Conservation (phyloP, 2,888 invertebrate genomes). For the Eupithecia vulgata region DNA sequence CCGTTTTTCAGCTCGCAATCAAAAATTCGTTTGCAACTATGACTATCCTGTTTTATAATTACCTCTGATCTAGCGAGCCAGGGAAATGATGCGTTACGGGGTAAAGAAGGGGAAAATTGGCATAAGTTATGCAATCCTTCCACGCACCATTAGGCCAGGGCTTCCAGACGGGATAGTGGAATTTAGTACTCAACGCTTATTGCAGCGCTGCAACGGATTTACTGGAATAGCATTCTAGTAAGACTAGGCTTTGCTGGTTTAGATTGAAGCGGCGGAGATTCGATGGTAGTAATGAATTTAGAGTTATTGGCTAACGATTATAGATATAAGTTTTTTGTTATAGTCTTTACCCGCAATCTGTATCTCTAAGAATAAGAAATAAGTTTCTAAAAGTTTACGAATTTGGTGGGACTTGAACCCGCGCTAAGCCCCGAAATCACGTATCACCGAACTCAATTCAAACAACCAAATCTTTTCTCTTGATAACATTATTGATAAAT, state of each 20-base stretch:
- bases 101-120: conserved; percentile 74
- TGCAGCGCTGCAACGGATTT: conserved; percentile 66
- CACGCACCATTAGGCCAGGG: conserved; percentile 73
- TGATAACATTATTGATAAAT: no score
- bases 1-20: conserved; percentile 45
- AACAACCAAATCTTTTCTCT: no score
- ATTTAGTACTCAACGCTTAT: conserved; percentile 67
- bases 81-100: conserved; percentile 72
- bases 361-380: no score
- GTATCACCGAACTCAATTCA: no score
- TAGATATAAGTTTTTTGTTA: no score
- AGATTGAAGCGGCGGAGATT: background rate
- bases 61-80: conserved; percentile 60
- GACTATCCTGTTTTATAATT: conserved; percentile 66
- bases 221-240: conserved; percentile 39
- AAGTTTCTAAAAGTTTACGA: no score
- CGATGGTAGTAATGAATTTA: background rate
- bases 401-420: no score
- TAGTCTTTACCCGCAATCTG: no score
- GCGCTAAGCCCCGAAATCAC: no score
- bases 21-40: conserved; percentile 59
- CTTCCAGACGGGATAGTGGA: conserved; percentile 52
- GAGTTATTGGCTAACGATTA: background rate
- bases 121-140: conserved; percentile 76
- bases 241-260: conserved; percentile 24